Base-by-base conservation (phyloP, 2,888 invertebrate genomes). In the Agrochola circellaris region DNA sequence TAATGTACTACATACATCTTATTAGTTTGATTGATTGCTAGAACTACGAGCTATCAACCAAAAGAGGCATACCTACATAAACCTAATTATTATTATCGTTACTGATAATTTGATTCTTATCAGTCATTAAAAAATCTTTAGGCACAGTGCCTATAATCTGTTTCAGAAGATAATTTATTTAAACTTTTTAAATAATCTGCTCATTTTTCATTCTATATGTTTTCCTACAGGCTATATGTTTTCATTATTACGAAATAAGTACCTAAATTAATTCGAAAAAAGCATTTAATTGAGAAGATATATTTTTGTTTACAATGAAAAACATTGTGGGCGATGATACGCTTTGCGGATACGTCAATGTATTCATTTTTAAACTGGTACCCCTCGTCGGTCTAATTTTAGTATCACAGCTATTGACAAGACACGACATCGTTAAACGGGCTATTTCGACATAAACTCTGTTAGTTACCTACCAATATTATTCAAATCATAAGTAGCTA, bases 361-460 rank as follows among this genome's bases (percentile, higher is more conserved):
- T 77, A 62, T 68, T 73, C 67, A 72, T 81, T 88, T 88, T 77
- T 54, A 66, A 79, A 84, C 80, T 69, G 79, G 83, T 82, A 79
- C 73, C 23, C 23, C 71, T 58, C 48, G 67, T 72, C 34, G 66
- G 65, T 80, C 85, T 87, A 87, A 81, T 81, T 88, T 82, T 87
- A 86, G 84, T 56, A 70, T 66, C 75, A 67, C 65, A 65, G 54
- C 71, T 76, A 82, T 84, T 79, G 69, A 86, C 69, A 77, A 69
- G 60, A 56, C 74, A 71, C 54, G 71, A 81, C 73, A 73, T 68
- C 61, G 26, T 38, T 58, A 73, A 51, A 65, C 30, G 56, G 26
- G 26, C 73, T 82, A 79, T 82, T 84, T 64, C 26, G 58, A 85
- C 73, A 82, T 73, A 77, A 17, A 64, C 48, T 58, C 30, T 11